Evolutionary conservation across 37 sponge, comb jelly and placozoan species (phyloP).

Genomic region (Axinella damicornis): DNA sequence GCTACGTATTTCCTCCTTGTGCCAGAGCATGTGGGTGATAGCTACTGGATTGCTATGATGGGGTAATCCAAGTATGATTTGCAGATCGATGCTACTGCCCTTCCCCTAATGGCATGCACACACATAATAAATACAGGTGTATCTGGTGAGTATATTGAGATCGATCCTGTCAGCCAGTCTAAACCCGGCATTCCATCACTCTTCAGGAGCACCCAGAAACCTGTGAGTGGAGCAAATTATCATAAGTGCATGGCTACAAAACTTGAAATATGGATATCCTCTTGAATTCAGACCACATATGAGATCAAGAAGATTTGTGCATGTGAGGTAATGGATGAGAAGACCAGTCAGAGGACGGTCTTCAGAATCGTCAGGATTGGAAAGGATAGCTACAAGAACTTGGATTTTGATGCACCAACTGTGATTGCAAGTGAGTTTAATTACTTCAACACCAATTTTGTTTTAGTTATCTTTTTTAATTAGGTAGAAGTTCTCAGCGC

Average conservation of each 20-base stretch:
- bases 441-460: too few relatives aligned
- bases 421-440: conserved; percentile 49
- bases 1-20: too few relatives aligned
- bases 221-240: conserved; percentile 35
- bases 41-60: too few relatives aligned
- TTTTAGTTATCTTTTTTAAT: too few relatives aligned
- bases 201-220: conserved; percentile 29
- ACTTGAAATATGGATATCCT: too few relatives aligned
- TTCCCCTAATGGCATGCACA: too few relatives aligned
- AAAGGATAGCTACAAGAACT: conserved; percentile 70
- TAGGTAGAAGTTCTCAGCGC: too few relatives aligned
- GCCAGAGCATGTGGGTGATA: too few relatives aligned
- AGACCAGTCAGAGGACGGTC: conserved; percentile 13
- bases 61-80: too few relatives aligned
- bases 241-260: too few relatives aligned
- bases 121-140: conserved; percentile 46
- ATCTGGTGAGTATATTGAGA: conserved; percentile 69
- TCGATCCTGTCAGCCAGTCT: conserved; percentile 62
- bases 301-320: conserved; percentile 75
- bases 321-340: conserved; percentile 75
- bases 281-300: conserved; percentile 41
- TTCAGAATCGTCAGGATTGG: conserved; percentile 63
- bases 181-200: conserved; percentile 45
- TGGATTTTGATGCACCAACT: conserved; percentile 72
- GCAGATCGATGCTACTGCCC: too few relatives aligned